Evolutionary conservation across 2,797 vertebrate genomes (phyloP), one percentile per base, ranked within the genome.

Genomic region (Epinephelus coioides): DNA sequence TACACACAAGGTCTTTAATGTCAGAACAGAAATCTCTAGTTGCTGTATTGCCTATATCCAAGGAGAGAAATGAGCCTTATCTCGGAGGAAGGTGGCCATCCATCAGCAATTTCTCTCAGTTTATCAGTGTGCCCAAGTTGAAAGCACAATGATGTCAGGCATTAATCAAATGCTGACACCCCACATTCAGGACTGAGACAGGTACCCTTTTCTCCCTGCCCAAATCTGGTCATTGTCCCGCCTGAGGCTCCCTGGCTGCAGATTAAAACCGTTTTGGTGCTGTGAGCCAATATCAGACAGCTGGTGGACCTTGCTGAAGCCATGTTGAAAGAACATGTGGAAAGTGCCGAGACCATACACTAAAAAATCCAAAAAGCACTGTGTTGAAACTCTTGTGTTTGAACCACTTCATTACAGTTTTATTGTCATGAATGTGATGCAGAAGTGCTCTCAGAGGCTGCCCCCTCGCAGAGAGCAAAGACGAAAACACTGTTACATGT

Each of bases 141-240:
- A 82, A 88, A 89, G 53, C 63, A 70, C 84, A 74, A 74, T 91
- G 92, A 95, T 94, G 92, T 94, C 88, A 81, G 82, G 66, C 90
- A 95, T 96, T 94, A 88, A 95, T 95, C 95, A 96, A 92, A 91
- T 43, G 49, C 87, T 91, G 94, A 94, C 94, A 89, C 69, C 65
- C 92, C 86, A 83, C 91, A 92, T 91, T 91, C 88, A 89, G 80
- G 59, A 83, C 68, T 38, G 81, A 90, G 79, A 87, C 78, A 49
- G 77, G 64, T 71, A 81, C 81, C 88, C 86, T 92, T 89, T 92
- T 70, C 65, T 79, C 57, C 72, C 56, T 73, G 76, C 67, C 76
- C 82, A 80, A 68, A 89, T 73, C 80, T 64, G 73, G 21, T 56
- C 74, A 73, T 73, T 73, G 73, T 85, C 72, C 76, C 43, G 68